Conservation (phyloP, 2,113 vertebrate species). For the Bagarius yarrelli region DNA sequence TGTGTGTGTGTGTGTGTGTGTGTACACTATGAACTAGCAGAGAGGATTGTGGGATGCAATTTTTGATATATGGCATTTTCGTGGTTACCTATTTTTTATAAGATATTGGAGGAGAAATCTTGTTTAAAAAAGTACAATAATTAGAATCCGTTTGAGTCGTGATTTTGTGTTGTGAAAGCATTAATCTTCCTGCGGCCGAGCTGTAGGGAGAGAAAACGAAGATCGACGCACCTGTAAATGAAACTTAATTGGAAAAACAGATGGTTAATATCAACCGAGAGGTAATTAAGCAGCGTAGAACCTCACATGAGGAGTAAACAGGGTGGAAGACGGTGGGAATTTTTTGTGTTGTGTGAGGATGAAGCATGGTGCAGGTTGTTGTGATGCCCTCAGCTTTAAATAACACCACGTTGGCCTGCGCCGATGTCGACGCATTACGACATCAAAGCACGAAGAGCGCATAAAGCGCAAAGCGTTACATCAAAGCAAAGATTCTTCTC, state of each 20-base stretch:
- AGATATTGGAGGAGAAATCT: neutral
- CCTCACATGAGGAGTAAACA: neutral
- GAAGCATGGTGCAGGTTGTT: neutral
- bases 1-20: neutral
- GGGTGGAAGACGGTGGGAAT: neutral
- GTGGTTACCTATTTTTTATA: neutral
- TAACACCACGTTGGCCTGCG: constrained; percentile 35
- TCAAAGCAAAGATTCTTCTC: constrained; percentile 45
- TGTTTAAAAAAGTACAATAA: neutral
- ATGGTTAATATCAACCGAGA: neutral
- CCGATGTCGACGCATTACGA: constrained; percentile 38
- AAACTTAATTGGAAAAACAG: neutral
- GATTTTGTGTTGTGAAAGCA: neutral
- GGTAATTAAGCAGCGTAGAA: neutral
- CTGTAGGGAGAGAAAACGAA: neutral
- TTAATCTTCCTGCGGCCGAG: neutral
- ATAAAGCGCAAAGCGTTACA: constrained; percentile 50
- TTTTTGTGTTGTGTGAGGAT: constrained; percentile 3
- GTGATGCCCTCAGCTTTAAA: constrained; percentile 25
- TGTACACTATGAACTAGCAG: neutral
- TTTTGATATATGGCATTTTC: neutral
- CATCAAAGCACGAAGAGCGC: constrained; percentile 50
- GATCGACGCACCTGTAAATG: neutral
- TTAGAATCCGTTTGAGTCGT: neutral
- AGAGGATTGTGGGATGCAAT: neutral